Evolutionary conservation across 2,113 vertebrate species (phyloP), one percentile per base, ranked within the genome.

Genomic region (Tauraco erythrolophus): DNA sequence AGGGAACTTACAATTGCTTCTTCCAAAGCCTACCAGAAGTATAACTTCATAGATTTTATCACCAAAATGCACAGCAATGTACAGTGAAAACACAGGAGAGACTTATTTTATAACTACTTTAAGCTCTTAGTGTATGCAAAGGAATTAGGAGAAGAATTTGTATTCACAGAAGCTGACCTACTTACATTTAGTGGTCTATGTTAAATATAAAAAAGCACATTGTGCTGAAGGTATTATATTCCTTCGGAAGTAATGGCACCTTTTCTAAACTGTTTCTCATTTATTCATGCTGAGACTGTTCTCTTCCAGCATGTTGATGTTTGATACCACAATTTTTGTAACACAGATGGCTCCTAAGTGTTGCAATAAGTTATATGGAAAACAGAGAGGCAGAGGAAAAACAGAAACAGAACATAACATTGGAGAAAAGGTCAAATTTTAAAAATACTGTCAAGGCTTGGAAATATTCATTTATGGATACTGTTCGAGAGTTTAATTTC

Each of bases 101-200:
- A 53, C 22, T 90, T 93, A 19, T 37, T 87, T 80, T 69, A 37
- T 54, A 85, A 53, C 19, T 57, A 39, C 16, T 75, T 90, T 69
- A 88, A 90, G 31, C 25, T 66, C 37, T 84, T 86, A 76, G 62
- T 69, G 50, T 70, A 80, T 72, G 60, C 65, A 50, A 37, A 80
- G 54, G 62, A 86, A 86, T 89, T 84, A 88, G 70, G 21, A 88
- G 54, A 94, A 89, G 85, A 92, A 41, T 64, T 80, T 85, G 19
- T 86, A 70, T 84, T 56, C 51, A 89, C 31, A 50, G 80, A 92
- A 45, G 35, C 37, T 94, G 89, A 88, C 88, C 66, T 80, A 80
- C 82, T 97, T 90, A 62, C 6, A 35, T 88, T 68, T 87, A 65
- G 56, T 31, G 22, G 37, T 54, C 24, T 27, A 35, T 78, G 39